A percentile compares a stretch with the other conserved stretches of the same genome.
Conservation (phyloP, 2,113 vertebrate genomes). For the Leucopsar rothschildi region DNA sequence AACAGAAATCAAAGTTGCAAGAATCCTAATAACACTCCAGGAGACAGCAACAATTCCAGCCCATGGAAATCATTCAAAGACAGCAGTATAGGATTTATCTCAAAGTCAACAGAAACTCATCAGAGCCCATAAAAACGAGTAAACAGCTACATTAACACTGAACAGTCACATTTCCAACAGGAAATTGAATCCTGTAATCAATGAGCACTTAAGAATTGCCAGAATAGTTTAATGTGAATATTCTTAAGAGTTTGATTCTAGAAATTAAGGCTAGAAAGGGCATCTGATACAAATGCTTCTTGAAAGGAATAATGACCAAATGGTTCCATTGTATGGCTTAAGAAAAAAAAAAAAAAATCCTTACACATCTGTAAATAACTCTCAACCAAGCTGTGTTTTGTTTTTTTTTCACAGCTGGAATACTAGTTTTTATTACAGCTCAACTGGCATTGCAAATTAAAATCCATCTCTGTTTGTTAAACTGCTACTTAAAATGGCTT, state of each 20-base stretch:
- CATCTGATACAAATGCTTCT: slow-evolving; percentile 58
- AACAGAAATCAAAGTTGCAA: slow-evolving; percentile 17
- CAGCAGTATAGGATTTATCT: slow-evolving; percentile 28
- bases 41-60: background rate
- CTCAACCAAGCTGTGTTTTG: slow-evolving; percentile 70
- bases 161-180: slow-evolving; percentile 1
- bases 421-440: slow-evolving; percentile 79
- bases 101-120: slow-evolving; percentile 45
- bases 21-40: slow-evolving; percentile 1
- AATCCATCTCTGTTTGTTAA: slow-evolving; percentile 78
- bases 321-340: slow-evolving; percentile 23
- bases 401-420: slow-evolving; percentile 76
- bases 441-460: slow-evolving; percentile 79
- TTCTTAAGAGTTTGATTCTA: slow-evolving; percentile 32
- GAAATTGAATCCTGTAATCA: slow-evolving; percentile 59
- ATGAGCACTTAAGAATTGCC: slow-evolving; percentile 34
- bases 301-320: slow-evolving; percentile 62
- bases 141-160: slow-evolving; percentile 5
- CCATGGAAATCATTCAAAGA: background rate
- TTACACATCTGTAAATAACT: slow-evolving; percentile 75
- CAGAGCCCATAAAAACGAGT: background rate
- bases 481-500: slow-evolving; percentile 76
- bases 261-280: background rate
- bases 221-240: slow-evolving; percentile 16
- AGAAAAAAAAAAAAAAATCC: background rate